Conservation (phyloP, 2,797 vertebrate species). For the Lycodopsis pacificus region DNA sequence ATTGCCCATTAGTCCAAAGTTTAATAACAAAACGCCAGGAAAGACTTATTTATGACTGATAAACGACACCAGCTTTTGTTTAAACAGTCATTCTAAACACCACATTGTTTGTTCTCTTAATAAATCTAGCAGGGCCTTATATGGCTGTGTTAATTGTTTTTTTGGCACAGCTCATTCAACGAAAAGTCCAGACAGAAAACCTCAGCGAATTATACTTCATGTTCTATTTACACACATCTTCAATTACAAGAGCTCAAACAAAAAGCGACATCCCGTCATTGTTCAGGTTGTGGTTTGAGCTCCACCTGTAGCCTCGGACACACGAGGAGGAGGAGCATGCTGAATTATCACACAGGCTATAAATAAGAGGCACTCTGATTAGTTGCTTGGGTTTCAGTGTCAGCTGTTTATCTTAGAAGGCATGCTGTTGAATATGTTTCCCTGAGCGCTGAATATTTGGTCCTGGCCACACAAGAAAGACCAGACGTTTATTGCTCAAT, state of each 20-base stretch:
- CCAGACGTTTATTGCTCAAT: background rate
- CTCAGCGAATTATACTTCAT: background rate
- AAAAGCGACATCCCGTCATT: conserved; percentile 27
- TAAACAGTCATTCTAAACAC: conserved; percentile 34
- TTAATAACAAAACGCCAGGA: conserved; percentile 13
- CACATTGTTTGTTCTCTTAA: conserved; percentile 45
- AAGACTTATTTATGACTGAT: conserved; percentile 46
- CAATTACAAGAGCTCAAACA: conserved; percentile 46
- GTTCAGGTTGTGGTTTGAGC: conserved; percentile 50
- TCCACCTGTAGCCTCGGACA: conserved; percentile 35
- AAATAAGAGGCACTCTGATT: conserved; percentile 30
- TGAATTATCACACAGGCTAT: conserved; percentile 33
- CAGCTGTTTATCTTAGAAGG: conserved; percentile 58
- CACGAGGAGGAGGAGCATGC: conserved; percentile 18
- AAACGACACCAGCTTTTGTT: conserved; percentile 36
- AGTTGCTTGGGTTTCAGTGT: conserved; percentile 48
- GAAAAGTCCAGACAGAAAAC: background rate
- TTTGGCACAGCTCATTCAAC: conserved; percentile 12
- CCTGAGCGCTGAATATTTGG: conserved; percentile 29
- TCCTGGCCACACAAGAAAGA: conserved; percentile 10
- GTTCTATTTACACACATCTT: conserved; percentile 40
- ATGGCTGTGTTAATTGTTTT: conserved; percentile 15
- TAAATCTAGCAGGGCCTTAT: conserved; percentile 33
- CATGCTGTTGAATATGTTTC: conserved; percentile 42
- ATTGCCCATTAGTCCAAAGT: conserved; percentile 8